Percentiles rank a stretch among this genome's conserved stretches.
Conservation (phyloP, 1,140 invertebrate species). For the Ostrea denselamellosa region DNA sequence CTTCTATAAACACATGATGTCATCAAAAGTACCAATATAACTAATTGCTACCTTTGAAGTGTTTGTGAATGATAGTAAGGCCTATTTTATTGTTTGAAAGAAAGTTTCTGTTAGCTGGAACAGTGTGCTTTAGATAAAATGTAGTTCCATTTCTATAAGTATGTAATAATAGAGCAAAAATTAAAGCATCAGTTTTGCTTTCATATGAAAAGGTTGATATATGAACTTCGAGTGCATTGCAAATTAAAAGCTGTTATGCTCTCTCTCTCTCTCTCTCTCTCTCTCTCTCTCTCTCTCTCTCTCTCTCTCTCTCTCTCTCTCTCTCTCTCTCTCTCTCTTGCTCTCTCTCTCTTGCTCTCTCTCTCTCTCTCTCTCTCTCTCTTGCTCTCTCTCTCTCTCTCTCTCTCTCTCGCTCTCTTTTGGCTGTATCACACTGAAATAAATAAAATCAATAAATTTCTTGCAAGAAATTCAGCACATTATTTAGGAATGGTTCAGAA, state of each 20-base stretch:
- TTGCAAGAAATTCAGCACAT: neutral
- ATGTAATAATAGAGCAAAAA: neutral
- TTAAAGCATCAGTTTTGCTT: neutral
- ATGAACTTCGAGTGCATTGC: neutral
- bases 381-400: no score
- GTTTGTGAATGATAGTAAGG: neutral
- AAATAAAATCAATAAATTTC: constrained; percentile 5
- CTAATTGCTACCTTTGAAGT: neutral
- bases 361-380: neutral
- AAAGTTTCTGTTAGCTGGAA: neutral
- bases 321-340: neutral
- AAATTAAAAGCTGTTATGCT: neutral
- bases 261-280: neutral
- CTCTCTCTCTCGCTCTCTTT: neutral
- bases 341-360: no score
- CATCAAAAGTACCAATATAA: constrained; percentile 4
- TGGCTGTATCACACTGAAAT: no score
- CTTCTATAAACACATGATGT: constrained; percentile 30
- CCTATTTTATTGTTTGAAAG: neutral
- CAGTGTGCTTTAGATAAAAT: neutral
- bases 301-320: neutral
- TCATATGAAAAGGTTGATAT: neutral
- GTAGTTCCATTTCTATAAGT: neutral
- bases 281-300: no score
- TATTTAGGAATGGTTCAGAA: neutral